Evolutionary conservation across 2,113 vertebrate species (phyloP), one percentile per base, ranked within the genome.

Genomic region (Istiophorus platypterus): DNA sequence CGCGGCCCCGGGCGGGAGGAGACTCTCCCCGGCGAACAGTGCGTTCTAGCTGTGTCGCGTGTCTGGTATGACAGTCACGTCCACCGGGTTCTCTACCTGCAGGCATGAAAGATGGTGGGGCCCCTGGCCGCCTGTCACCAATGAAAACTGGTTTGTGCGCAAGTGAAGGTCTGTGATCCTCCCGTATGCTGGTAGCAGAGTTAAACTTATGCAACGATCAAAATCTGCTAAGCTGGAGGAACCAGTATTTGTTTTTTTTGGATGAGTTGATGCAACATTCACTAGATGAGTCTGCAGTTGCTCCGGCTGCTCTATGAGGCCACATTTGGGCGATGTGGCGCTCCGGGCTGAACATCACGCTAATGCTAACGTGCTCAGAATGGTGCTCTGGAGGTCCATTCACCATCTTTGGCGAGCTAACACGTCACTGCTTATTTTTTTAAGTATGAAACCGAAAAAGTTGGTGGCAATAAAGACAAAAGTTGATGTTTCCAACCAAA

Each of bases 61-160:
- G 4, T 75, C 59, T 72, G 69, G 58, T 73, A 49, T 65, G 74
- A 62, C 24, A 39, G 61, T 49, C 58, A 79, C 7, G 49, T 62
- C 52, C n/a, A 18, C 58, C 1, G 29, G 51, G 45, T 24, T 58
- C 57, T 45, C 37, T n/a, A 15, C 37, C 8, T 64, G 74, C 24
- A 71, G 24, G 29, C 49, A 82, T 67, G 7, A 29, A 59, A 77
- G 34, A 2, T 9, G 29, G 80, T 67, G 41, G 66, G 18, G 31
- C n/a, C 27, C 71, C 39, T 24, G 20, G 41, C 45, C 66, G 67
- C 47, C 70, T 42, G 39, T 61, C 41, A 52, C 2, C 31, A 34
- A 34, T 4, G 61, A 29, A 49, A 87, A 83, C 79, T 34, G 76
- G 77, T 89, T 76, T 70, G 57, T 29, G 1, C 3, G 20, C 29